Base-by-base conservation (phyloP, 2,797 vertebrate species). In the Miichthys miiuy region DNA sequence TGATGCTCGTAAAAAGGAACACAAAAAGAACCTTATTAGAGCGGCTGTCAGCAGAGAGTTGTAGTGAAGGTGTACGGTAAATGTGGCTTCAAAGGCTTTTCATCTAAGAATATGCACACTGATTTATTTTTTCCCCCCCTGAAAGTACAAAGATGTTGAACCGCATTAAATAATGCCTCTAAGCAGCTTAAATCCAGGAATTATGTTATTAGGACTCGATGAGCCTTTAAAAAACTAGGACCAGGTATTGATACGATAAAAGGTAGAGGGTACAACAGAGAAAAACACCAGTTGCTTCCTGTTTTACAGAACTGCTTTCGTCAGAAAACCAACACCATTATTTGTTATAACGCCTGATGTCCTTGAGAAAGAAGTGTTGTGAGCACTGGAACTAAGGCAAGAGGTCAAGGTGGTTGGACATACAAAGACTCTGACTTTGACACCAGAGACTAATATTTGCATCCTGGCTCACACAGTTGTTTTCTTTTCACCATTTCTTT, bases 21-120 rank as follows among this genome's bases (percentile, higher is more conserved):
- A 65, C 50, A 48, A 57, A 67, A 11, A 57, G 42, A 16, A 27
- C 5, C 27, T 69, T 65, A 65, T 75, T 73, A 84, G 21, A 78
- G 55, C 51, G 70, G 52, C 64, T 75, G 54, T 58, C 63, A 80
- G 62, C 25, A 10, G 21, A 34, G 20, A 64, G 51, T 27, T 64
- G 18, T 27, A 34, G 57, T n/a, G 2, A 51, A 46, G 47, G 30
- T 67, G 27, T 47, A 27, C 44, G 27, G 23, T 70, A 72, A 77
- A 73, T 57, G 68, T 18, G 1, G 16, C 78, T 51, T 81, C 64
- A 85, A 87, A 82, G 23, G 34, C 21, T 52, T 79, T 73, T 63
- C 34, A 72, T 70, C 71, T 16, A 11, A 56, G 5, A 77, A 57
- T 44, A 50, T 58, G 34, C 44, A 16, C 48, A 57, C 34, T 38